Base-by-base conservation (phyloP, 2,888 invertebrate species). In the Sepiola atlantica region DNA sequence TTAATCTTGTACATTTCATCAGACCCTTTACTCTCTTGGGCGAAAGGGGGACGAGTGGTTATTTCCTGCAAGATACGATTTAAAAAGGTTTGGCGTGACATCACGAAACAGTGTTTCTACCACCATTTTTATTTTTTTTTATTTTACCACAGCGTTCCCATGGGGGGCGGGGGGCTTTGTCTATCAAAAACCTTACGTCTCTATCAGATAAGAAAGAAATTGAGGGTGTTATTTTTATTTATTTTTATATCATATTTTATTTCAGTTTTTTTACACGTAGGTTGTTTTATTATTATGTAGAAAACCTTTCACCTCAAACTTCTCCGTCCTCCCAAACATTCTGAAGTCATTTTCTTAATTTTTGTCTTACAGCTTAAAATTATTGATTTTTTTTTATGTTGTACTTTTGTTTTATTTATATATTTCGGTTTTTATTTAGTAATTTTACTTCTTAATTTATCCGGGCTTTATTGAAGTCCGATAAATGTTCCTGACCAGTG, bases 401-500 rank as follows among this genome's bases (percentile, higher is more conserved):
- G 45, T 45, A 45, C 45, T 45, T 45, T 90, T n/a, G n/a, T 77
- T 35, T 32, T 28, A 90, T 32, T 90, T 18, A 18, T 90, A 32
- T 21, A n/a, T 92, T 54, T 55, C 54, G n/a, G 16, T 92, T 91
- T 55, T 21, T 45, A 12, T 45, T 54, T 92, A 54, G 45, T 92
- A 92, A 92, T 54, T 92, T 92, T 92, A 12, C 92, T 14, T 18
- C 55, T 55, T 92, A 92, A 92, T 54, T 92, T 92, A 92, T 92
- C 54, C 92, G 6, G 55, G 28, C 54, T 92, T 92, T 92, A 92
- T 92, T 92, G 92, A 92, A 92, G 54, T 92, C 45, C 92, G 92
- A 92, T 92, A 92, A 92, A 92, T 55, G 92, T 92, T 92, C 54
- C 92, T n/a, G 55, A n/a, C 92, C n/a, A 54, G n/a, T 45, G 92